Conservation (phyloP, 1,140 invertebrate genomes). For the Triops longicaudatus region DNA sequence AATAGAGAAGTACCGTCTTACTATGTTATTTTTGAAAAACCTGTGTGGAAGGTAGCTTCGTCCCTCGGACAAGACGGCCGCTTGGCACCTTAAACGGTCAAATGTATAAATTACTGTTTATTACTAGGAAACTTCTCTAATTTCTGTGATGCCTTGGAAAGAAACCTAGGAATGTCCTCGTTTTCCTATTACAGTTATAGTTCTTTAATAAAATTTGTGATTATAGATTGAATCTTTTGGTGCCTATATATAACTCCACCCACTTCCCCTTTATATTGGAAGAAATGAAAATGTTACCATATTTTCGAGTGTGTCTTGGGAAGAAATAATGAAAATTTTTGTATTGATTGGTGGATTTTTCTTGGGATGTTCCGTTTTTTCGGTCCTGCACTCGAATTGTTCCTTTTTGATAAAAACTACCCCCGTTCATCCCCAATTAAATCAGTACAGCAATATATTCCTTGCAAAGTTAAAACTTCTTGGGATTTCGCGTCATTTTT, state of each 20-base stretch:
- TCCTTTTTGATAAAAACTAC: background rate
- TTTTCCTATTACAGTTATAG: background rate
- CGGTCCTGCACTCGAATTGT: background rate
- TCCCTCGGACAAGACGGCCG: too few species aligned
- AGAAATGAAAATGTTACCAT: background rate
- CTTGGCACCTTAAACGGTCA: too few species aligned
- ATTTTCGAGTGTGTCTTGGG: background rate
- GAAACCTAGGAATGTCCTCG: too few species aligned
- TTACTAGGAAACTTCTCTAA: background rate
- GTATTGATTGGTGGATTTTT: background rate
- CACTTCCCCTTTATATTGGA: background rate
- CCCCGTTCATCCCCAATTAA: background rate
- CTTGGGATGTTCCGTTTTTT: background rate
- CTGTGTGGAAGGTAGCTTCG: too few species aligned
- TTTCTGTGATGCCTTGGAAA: background rate
- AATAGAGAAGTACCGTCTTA: too few species aligned
- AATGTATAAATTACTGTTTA: background rate
- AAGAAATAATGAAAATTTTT: background rate
- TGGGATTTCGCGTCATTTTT: background rate
- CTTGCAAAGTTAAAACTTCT: background rate
- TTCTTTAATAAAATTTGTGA: background rate
- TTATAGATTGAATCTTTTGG: background rate
- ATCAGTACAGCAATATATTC: background rate
- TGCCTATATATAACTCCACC: background rate
- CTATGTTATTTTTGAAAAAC: too few species aligned